These are phyloP conservation scores for Lampris incognitus DNA, from an alignment of 2,113 vertebrate genomes.

Conservation along the genomic window DNA sequence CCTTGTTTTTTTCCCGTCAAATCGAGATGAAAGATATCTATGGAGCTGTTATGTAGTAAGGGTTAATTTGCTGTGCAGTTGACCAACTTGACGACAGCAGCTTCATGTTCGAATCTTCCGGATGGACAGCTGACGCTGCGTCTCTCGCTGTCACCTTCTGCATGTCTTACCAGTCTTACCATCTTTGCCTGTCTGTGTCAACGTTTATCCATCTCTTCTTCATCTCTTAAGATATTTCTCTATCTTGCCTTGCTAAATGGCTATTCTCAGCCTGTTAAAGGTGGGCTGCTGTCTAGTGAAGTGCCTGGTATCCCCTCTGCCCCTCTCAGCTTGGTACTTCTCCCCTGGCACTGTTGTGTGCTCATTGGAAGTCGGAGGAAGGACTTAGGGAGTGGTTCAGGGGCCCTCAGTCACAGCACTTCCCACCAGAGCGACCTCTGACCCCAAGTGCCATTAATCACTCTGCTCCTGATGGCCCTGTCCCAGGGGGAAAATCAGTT, in stretches of 20 bases:
- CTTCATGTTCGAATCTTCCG: neutral
- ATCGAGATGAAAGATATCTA: slow-evolving; percentile 41
- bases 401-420: slow-evolving; percentile 74
- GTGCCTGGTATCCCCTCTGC: neutral
- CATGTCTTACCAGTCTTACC: neutral
- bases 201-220: no score
- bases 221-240: no score
- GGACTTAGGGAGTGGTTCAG: slow-evolving; percentile 74
- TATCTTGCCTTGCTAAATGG: no score
- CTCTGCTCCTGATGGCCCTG: slow-evolving; percentile 80
- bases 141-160: neutral
- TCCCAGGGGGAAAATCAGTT: slow-evolving; percentile 82
- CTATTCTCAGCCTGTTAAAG: no score
- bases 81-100: neutral
- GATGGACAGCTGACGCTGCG: neutral
- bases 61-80: neutral
- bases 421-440: slow-evolving; percentile 79
- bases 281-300: no score
- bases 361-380: slow-evolving; percentile 66
- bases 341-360: slow-evolving; percentile 55
- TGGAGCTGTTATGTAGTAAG: slow-evolving; percentile 11
- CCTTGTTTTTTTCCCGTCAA: slow-evolving; percentile 48
- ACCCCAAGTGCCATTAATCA: slow-evolving; percentile 84
- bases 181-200: neutral
- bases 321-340: neutral